These are phyloP conservation scores for Tetrax tetrax DNA, from an alignment of 2,113 vertebrate genomes.

Conservation along the genomic window DNA sequence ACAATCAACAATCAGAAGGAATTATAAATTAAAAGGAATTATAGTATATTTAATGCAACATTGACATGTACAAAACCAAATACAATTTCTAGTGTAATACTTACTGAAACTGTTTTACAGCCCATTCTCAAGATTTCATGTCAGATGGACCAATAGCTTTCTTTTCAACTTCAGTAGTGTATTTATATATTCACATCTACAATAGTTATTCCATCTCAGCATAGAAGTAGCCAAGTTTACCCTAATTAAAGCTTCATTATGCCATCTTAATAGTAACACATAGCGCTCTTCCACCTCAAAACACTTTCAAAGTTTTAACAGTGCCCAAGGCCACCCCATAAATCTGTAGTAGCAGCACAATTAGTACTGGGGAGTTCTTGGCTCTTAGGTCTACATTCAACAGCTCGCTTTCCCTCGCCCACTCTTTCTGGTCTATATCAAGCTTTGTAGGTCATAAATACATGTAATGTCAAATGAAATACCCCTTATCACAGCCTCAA, in stretches of 20 bases:
- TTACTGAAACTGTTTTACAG: neutral
- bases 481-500: neutral
- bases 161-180: neutral
- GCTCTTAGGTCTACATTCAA: neutral
- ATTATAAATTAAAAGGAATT: neutral
- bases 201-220: neutral
- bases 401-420: neutral
- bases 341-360: neutral
- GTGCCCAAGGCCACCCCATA: neutral
- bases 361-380: neutral
- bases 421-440: neutral
- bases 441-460: constrained; percentile 20
- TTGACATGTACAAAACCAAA: neutral
- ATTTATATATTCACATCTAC: neutral
- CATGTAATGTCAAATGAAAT: neutral
- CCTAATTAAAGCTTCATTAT: constrained; percentile 20
- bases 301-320: neutral
- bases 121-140: neutral
- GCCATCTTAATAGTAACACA: neutral
- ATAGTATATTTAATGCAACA: neutral
- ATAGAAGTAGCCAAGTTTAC: neutral
- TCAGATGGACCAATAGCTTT: neutral
- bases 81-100: neutral
- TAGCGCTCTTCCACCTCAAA: neutral
- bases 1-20: neutral